These are phyloP conservation scores for Amiota mariae DNA, from an alignment of 2,888 invertebrate species.

Conservation along the genomic window DNA sequence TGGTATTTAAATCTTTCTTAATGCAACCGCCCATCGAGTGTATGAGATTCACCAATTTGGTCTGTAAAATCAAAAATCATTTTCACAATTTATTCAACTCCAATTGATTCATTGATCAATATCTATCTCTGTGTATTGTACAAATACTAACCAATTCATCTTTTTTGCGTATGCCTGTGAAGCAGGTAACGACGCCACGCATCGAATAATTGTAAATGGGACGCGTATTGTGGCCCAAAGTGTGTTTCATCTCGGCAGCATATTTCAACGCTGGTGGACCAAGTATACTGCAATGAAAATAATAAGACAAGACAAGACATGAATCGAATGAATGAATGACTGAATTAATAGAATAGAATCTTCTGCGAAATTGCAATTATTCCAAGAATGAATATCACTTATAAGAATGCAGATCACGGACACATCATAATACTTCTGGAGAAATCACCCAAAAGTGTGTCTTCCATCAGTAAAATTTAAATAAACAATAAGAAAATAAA, in stretches of 20 bases:
- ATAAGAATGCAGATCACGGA: neutral
- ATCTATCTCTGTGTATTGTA: neutral
- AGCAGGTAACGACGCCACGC: conserved; percentile 91
- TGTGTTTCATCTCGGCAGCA: conserved; percentile 81
- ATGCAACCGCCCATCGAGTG: conserved; percentile 98
- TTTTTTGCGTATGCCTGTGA: conserved; percentile 92
- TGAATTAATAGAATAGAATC: neutral
- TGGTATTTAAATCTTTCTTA: conserved; percentile 89
- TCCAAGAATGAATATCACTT: too few relatives aligned
- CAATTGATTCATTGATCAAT: too few relatives aligned
- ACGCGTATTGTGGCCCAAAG: conserved; percentile 81
- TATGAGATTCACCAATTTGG: conserved; percentile 88
- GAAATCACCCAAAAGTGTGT: neutral
- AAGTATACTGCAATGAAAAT: conserved; percentile 76
- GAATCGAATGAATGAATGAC: neutral
- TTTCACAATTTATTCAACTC: too few relatives aligned
- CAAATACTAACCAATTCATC: conserved; percentile 83
- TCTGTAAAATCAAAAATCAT: conserved; percentile 75
- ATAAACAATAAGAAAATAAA: conserved; percentile 15
- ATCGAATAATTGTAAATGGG: conserved; percentile 92
- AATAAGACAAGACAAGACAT: conserved; percentile 22
- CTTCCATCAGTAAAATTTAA: neutral
- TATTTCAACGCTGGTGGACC: conserved; percentile 87
- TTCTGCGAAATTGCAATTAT: too few relatives aligned
- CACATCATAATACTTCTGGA: neutral